phyloP scores from a whole-genome alignment of 1,140 invertebrate genomes.

The Coptotermes formosanus region DNA sequence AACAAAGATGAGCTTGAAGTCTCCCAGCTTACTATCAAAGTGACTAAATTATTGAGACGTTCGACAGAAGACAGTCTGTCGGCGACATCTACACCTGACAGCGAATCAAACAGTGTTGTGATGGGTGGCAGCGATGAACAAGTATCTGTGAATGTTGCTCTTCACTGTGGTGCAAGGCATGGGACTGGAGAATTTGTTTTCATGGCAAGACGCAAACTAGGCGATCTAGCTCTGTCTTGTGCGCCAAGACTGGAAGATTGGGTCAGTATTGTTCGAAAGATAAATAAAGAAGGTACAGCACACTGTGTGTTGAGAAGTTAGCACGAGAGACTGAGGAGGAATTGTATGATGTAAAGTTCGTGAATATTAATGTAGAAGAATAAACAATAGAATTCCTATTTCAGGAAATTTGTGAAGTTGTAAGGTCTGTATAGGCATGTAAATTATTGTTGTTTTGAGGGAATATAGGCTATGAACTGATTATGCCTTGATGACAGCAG shows the following conservation, averaged over 20 bases:
- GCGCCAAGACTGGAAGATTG: conserved; percentile 70
- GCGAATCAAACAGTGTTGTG: conserved; percentile 40
- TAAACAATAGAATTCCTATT: not conserved
- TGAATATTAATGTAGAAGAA: not conserved
- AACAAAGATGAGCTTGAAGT: conserved; percentile 60
- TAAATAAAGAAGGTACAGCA: conserved; percentile 58
- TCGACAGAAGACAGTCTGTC: conserved; percentile 28
- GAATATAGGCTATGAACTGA: too few relatives aligned
- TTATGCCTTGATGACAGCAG: too few relatives aligned
- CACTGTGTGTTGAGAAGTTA: conserved; percentile 63
- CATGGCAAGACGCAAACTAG: conserved; percentile 71
- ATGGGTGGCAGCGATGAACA: conserved; percentile 39
- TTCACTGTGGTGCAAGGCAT: conserved; percentile 65
- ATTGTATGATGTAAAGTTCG: not conserved
- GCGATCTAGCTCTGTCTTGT: conserved; percentile 67
- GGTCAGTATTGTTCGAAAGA: conserved; percentile 57
- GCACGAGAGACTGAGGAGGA: not conserved
- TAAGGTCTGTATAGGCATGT: too few relatives aligned
- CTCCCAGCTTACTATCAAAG: conserved; percentile 63
- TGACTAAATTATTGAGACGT: conserved; percentile 65
- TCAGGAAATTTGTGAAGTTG: too few relatives aligned
- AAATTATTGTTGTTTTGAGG: too few relatives aligned
- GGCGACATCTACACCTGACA: not conserved
- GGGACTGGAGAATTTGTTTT: conserved; percentile 76
- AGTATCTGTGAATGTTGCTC: conserved; percentile 57